Base-by-base conservation (phyloP, 2,888 invertebrate genomes). In the Petrolisthes cinctipes region DNA sequence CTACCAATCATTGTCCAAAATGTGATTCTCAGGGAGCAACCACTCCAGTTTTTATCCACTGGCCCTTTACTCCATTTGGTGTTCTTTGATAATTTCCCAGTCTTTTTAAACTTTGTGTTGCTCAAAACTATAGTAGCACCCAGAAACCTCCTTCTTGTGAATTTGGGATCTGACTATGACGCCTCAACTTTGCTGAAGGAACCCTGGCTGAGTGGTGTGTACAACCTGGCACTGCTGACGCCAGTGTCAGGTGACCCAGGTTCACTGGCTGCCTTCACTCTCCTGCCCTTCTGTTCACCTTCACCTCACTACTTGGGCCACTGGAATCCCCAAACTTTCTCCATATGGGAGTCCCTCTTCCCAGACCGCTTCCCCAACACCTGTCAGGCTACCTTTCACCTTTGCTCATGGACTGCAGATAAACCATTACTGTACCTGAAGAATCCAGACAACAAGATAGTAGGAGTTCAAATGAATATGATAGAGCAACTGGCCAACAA, bases 221-320 rank as follows among this genome's bases (percentile, higher is more conserved):
- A 81, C 23, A 81, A 61, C 37, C 61, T 81, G 61, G 81, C 66
- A 11, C 11, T 81, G 61, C 5, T 81, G 37, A n/a, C 61, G 6
- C 37, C 37, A 6, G 6, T 71, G 20, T 7, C 71, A 71, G 37
- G 37, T 37, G 37, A 37, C 37, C 37, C 37, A 37, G 7, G 23
- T 14, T 23, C 14, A n/a, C 3, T 81, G 61, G 81, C 23, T 23
- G 81, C 61, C 37, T 81, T 37, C 51, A 81, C 81, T 66, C n/a
- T 81, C 23, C 23, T 20, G 37, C 81, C 81, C 9, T 37, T 81
- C 23, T 61, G 81, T 14, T 81, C 81, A 17, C 9, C 37, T 5
- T 14, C 57, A 6, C 81, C 53, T 23, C 37, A 17, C 37, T 61
- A 20, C 61, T 51, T 81, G 57, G 81, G 37, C 3, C 57, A 9